A percentile compares a stretch with the other conserved stretches of the same genome.
phyloP scores from a whole-genome alignment of 2,113 vertebrate species.

The Parus major region DNA sequence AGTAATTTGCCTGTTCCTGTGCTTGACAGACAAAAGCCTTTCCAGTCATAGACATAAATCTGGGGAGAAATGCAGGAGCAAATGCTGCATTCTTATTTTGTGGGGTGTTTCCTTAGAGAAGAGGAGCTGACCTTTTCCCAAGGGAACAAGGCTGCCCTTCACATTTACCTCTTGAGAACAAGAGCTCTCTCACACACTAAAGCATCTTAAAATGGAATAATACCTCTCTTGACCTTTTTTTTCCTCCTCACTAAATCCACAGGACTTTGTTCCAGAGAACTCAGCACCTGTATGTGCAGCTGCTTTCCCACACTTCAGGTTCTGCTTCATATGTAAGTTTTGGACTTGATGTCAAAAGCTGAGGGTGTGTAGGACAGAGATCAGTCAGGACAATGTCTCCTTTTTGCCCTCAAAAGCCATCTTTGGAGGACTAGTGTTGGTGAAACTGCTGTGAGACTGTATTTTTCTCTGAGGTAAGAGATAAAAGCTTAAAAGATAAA shows the following conservation, averaged over 20 bases:
- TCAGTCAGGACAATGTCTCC: not conserved
- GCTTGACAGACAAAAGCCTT: not conserved
- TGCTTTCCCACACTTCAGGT: not conserved
- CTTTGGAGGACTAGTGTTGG: not conserved
- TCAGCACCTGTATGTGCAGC: not conserved
- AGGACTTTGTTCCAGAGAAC: not conserved
- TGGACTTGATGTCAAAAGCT: not conserved
- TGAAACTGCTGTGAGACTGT: not conserved
- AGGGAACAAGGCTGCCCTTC: not conserved
- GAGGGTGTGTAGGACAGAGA: not conserved
- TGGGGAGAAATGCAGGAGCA: not conserved
- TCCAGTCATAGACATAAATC: not conserved
- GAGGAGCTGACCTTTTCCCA: slow-evolving; percentile 17
- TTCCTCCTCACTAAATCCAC: not conserved
- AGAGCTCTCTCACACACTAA: not conserved
- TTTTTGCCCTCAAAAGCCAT: not conserved
- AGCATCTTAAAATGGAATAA: not conserved
- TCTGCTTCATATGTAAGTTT: not conserved
- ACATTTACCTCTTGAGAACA: not conserved
- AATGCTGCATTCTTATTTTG: not conserved
- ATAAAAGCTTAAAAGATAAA: not conserved
- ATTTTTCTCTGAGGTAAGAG: not conserved
- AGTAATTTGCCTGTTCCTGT: not conserved
- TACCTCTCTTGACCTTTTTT: not conserved
- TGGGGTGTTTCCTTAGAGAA: not conserved